Base-by-base conservation (phyloP, 2,797 vertebrate species). In the Acrossocheilus fasciatus region DNA sequence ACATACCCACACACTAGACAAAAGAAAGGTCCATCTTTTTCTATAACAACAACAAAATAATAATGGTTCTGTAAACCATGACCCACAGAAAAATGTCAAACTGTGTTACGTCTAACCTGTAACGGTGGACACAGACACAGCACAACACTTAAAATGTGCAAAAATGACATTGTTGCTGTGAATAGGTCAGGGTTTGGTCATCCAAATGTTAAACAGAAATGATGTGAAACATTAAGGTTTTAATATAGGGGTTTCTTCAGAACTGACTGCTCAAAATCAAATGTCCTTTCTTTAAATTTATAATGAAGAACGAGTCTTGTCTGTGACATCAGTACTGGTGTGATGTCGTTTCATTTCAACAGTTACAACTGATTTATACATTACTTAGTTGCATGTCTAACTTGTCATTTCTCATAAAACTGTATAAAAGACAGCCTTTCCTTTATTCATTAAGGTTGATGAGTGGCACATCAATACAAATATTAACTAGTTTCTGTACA, bases 391-490 rank as follows among this genome's bases (percentile, higher is more conserved):
- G 87, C 91, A 90, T 89, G 89, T 87, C 91, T 92, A 88, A 87
- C 87, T 91, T 92, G 90, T 83, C 83, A 89, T 85, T 78, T 87
- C 91, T 88, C 90, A 90, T 92, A 94, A 90, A 92, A 87, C 93
- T 92, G 91, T 94, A 94, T 93, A 92, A 94, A 93, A 93, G 76
- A 91, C 85, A 87, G 70, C 69, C 79, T 86, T 87, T 88, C 76
- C 78, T 85, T 34, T 86, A 30, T 86, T 69, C 83, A 88, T 90
- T 93, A 91, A 94, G 93, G 91, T 84, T 91, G 92, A 93, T 90
- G 84, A 91, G 92, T 93, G 92, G 93, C 94, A 96, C 93, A 92
- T 93, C 89, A 93, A 94, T 95, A 95, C 93, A 93, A 92, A 95
- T 92, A 91, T 84, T 87, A 92, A 93, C 92, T 93, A 89, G 87